phyloP scores from a whole-genome alignment of 2,888 invertebrate genomes.

The Melanotus villosus region DNA sequence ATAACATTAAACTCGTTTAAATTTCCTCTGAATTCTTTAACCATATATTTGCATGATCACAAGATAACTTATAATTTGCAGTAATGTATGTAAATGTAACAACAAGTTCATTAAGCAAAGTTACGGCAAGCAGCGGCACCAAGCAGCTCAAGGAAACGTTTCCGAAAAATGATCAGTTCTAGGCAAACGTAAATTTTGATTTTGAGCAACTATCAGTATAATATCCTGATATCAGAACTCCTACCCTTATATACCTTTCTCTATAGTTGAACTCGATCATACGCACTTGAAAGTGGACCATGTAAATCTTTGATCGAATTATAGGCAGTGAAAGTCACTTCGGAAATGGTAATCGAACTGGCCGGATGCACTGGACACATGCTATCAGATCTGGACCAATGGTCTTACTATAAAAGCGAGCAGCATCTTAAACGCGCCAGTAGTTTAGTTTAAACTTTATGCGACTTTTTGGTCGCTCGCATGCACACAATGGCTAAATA shows the following conservation, averaged over 20 bases:
- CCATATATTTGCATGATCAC: conserved; percentile 1
- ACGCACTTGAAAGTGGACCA: conserved; percentile 40
- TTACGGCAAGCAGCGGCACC: neutral
- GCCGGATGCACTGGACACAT: conserved; percentile 54
- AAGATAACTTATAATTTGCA: conserved; percentile 37
- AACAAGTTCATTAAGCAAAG: conserved; percentile 32
- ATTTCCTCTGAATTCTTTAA: conserved; percentile 23
- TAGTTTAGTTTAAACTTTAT: conserved; percentile 53
- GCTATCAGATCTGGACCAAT: conserved; percentile 59
- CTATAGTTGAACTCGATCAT: conserved; percentile 29
- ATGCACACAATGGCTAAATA: conserved; percentile 48
- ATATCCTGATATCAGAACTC: conserved; percentile 33
- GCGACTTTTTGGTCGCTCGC: conserved; percentile 52
- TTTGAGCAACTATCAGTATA: conserved; percentile 20
- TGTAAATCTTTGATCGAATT: conserved; percentile 16
- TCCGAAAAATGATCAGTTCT: conserved; percentile 5
- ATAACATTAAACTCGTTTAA: conserved; percentile 21
- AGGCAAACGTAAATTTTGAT: conserved; percentile 23
- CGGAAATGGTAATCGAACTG: conserved; percentile 57
- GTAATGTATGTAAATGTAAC: conserved; percentile 39
- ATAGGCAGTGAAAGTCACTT: conserved; percentile 42
- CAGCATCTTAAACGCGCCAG: conserved; percentile 48
- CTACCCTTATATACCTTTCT: conserved; percentile 45
- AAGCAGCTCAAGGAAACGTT: neutral
- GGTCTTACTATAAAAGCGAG: conserved; percentile 56